phyloP scores from a whole-genome alignment of 1,140 invertebrate species.

The Drosophila pallidifrons region DNA sequence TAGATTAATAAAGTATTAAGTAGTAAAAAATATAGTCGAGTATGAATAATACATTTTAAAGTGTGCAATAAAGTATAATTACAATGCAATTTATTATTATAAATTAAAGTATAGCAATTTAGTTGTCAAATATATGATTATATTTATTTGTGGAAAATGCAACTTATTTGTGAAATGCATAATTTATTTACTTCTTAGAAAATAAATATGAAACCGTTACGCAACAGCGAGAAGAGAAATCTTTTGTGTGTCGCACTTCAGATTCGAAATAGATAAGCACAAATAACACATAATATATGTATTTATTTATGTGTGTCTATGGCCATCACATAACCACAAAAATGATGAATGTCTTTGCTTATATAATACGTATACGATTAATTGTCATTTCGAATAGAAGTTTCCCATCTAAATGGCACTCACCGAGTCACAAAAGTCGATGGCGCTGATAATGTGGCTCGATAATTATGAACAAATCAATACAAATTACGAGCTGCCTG shows the following conservation, averaged over 20 bases:
- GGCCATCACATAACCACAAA: conserved; percentile 6
- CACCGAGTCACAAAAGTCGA: conserved; percentile 20
- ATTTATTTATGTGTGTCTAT: neutral
- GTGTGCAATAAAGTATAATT: neutral
- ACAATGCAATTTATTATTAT: neutral
- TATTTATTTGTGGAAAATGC: no score
- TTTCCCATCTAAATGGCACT: conserved; percentile 14
- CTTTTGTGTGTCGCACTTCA: neutral
- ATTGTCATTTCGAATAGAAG: conserved; percentile 10
- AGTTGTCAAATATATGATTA: no score
- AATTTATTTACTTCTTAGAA: no score
- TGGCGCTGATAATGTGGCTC: conserved; percentile 12
- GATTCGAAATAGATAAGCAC: neutral
- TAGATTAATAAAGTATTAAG: neutral
- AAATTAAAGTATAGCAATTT: no score
- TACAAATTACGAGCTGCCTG: conserved; percentile 53
- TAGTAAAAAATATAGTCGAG: neutral
- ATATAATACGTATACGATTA: neutral
- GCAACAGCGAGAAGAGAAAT: neutral
- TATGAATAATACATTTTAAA: neutral
- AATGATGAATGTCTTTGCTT: conserved; percentile 2
- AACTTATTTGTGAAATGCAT: neutral
- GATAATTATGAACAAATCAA: conserved; percentile 45
- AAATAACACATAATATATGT: neutral
- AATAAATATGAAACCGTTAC: neutral